Percentiles rank a stretch among this genome's conserved stretches.
Evolutionary conservation across 2,113 vertebrate genomes (phyloP).

Genomic region (Gasterosteus nipponicus): DNA sequence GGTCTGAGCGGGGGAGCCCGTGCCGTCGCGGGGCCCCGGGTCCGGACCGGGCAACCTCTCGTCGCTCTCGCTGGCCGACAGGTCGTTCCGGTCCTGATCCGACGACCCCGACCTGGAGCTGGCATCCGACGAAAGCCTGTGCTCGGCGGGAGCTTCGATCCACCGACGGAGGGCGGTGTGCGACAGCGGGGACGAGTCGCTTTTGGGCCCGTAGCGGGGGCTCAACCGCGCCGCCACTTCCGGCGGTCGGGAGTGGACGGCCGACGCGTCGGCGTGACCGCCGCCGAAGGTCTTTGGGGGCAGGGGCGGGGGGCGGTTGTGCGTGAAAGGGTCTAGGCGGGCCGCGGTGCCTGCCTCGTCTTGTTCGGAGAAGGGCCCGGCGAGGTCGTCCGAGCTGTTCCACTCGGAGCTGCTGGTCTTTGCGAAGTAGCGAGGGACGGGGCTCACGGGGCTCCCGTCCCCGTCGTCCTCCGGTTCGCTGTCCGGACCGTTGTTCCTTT

Average conservation of each 20-base stretch:
- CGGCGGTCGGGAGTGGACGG: conserved; percentile 19
- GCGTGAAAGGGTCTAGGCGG: conserved; percentile 41
- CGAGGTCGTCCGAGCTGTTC: conserved; percentile 80
- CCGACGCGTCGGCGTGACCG: conserved; percentile 43
- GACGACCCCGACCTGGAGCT: conserved; percentile 81
- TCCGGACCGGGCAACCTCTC: conserved; percentile 65
- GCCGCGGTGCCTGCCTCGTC: conserved; percentile 52
- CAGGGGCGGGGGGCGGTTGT: conserved; percentile 79
- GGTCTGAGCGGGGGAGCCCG: conserved; percentile 45
- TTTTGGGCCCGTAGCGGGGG: conserved; percentile 50
- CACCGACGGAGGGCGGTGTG: conserved; percentile 58
- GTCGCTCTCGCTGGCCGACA: conserved; percentile 78
- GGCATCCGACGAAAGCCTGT: conserved; percentile 69
- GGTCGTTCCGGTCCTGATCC: conserved; percentile 78
- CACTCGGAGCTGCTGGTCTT: conserved; percentile 81
- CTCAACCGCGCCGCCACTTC: conserved; percentile 32
- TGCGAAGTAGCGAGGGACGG: conserved; percentile 45
- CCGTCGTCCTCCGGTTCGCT: conserved; percentile 50
- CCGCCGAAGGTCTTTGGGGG: conserved; percentile 85
- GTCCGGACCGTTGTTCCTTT: conserved; percentile 49
- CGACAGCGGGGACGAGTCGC: conserved; percentile 34
- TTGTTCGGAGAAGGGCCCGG: conserved; percentile 72
- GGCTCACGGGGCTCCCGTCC: conserved; percentile 57
- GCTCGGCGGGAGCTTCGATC: conserved; percentile 71
- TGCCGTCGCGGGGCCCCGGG: conserved; percentile 23